These are phyloP conservation scores for Egretta garzetta DNA, from an alignment of 2,113 vertebrate species.

Conservation along the genomic window DNA sequence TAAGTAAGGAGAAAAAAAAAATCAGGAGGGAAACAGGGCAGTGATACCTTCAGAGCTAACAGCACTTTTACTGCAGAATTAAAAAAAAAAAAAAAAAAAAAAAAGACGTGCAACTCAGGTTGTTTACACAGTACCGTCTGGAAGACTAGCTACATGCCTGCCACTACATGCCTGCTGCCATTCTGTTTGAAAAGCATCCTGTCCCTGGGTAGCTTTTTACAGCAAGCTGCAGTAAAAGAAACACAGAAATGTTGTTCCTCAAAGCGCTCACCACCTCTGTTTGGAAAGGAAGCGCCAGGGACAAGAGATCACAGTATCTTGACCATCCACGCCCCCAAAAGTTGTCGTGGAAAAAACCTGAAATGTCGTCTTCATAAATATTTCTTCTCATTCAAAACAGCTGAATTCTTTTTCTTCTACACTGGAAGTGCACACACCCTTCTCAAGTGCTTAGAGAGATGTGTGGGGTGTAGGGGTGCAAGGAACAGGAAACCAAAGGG, in stretches of 20 bases:
- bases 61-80: not conserved
- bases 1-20: not conserved
- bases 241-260: not conserved
- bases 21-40: not conserved
- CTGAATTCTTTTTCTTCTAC: not conserved
- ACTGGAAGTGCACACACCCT: not conserved
- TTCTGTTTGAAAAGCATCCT: not conserved
- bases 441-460: not conserved
- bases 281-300: not conserved
- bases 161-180: not conserved
- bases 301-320: not conserved
- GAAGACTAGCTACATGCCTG: not conserved
- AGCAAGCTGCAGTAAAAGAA: not conserved
- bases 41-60: not conserved
- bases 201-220: not conserved
- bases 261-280: not conserved
- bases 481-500: not conserved
- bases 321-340: accelerated
- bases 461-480: not conserved
- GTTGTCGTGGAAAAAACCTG: not conserved
- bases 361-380: not conserved
- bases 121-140: not conserved
- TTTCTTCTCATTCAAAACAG: not conserved
- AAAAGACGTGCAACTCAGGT: not conserved
- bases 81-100: no score